Base-by-base conservation (phyloP, 2,113 vertebrate genomes). In the Spermophilus dauricus region DNA sequence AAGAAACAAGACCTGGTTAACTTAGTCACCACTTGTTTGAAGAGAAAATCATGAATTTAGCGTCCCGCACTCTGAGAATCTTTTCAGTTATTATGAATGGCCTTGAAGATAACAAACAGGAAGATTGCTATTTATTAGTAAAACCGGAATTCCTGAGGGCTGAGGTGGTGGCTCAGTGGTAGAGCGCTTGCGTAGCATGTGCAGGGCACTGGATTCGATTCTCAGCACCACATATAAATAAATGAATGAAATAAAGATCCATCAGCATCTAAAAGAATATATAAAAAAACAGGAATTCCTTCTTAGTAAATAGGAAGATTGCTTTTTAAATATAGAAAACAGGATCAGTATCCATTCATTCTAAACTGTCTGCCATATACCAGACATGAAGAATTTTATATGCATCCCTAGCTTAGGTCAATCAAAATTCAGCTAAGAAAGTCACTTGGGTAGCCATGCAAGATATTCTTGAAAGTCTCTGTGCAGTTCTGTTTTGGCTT, bases 391-490 rank as follows among this genome's bases (percentile, higher is more conserved):
- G 14, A 18, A 89, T 85, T 96, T 90, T 81, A 88, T 61, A 85
- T 22, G 92, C 12, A 73, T 6, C 73, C 37, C 81, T 32, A 76
- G 22, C 22, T 84, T 81, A 77, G 34, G 67, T 82, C 77, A 96
- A 87, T 91, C 8, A 94, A 97, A 97, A 39, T 80, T 72, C 73
- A 90, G 75, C 22, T 37, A 56, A 78, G 45, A 90, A 88, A 42
- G 9, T 85, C 32, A 86, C 22, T 10, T 72, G 94, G 65, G 76
- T 96, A 67, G 53, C n/a, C 6, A 61, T 5, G 48, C 17, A 63
- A 87, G 80, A 89, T 75, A 96, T 51, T 83, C 28, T 76, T 87
- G 39, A 80, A 94, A 92, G 8, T 61, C 39, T 88, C 20, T 70
- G 26, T 17, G 26, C 1, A 42, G 4, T 72, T 86, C 26, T 72